Conservation (phyloP, 30 jellyfish, hydroid and myxozoan species). For the Sanderia malayensis region DNA sequence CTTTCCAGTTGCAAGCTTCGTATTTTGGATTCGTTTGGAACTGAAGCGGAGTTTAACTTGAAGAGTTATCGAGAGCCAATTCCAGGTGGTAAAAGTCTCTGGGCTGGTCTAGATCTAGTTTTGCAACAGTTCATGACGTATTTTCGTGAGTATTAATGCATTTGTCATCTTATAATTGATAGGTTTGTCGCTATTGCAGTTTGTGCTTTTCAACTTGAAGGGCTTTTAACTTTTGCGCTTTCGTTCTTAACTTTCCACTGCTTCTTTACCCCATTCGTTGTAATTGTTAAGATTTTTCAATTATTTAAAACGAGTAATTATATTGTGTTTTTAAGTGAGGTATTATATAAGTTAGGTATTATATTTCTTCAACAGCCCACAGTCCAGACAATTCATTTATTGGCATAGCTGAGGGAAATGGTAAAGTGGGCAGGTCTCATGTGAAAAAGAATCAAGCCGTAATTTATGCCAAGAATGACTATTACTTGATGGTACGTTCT, state of each 20-base stretch:
- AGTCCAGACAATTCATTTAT: constrained; percentile 90
- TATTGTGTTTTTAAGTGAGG: too few species aligned
- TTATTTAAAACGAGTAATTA: too few species aligned
- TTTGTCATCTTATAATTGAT: too few species aligned
- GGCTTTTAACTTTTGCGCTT: too few species aligned
- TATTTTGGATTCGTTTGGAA: constrained; percentile 93
- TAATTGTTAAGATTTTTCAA: too few species aligned
- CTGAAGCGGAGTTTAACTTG: constrained; percentile 90
- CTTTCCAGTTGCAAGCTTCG: constrained; percentile 85
- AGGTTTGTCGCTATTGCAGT: too few species aligned
- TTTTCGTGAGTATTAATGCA: constrained; percentile 65
- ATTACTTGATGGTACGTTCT: constrained; percentile 55
- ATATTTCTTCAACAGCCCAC: constrained; percentile 68
- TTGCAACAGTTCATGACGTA: constrained; percentile 74
- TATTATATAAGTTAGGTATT: too few species aligned
- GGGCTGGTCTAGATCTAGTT: constrained; percentile 62
- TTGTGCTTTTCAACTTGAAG: too few species aligned
- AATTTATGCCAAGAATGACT: constrained; percentile 74
- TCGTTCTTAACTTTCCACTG: too few species aligned
- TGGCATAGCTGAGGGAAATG: constrained; percentile 90
- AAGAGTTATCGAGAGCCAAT: constrained; percentile 53
- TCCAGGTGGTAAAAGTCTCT: constrained; percentile 75
- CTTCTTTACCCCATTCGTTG: too few species aligned
- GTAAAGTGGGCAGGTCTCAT: background rate
- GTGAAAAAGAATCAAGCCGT: constrained; percentile 70